These are phyloP conservation scores for Epinephelus fuscoguttatus DNA, from an alignment of 2,113 vertebrate species.

Conservation along the genomic window DNA sequence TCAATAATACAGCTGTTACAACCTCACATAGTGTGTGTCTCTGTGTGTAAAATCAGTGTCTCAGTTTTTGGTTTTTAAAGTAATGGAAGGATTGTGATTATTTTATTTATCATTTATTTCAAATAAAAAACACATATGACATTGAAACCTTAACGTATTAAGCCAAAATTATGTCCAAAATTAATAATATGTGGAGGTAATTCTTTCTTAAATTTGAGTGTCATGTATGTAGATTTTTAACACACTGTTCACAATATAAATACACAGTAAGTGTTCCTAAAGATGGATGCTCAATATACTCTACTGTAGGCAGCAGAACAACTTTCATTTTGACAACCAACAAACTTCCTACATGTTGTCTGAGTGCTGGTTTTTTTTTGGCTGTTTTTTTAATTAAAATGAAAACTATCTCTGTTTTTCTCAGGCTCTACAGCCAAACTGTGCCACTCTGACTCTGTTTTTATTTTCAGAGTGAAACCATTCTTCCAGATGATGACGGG, in stretches of 20 bases:
- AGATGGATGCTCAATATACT: not conserved
- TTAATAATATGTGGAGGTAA: not conserved
- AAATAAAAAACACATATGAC: not conserved
- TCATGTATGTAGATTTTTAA: not conserved
- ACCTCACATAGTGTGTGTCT: not conserved
- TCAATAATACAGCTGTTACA: not conserved
- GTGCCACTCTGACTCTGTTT: not conserved
- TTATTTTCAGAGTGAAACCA: constrained; percentile 32
- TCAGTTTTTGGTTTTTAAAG: not conserved
- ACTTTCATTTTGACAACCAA: not conserved
- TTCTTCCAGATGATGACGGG: constrained; percentile 32
- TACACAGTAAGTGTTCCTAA: not conserved
- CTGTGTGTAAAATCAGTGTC: not conserved
- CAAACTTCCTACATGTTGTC: not conserved
- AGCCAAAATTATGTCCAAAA: not conserved
- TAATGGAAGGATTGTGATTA: not conserved
- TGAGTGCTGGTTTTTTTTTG: not conserved
- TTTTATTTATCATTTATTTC: not conserved
- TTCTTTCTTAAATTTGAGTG: not conserved
- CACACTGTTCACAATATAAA: not conserved
- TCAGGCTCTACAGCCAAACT: not conserved
- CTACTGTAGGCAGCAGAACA: too few species aligned
- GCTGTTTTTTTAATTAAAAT: not conserved
- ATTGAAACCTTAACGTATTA: not conserved
- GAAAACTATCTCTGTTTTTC: not conserved